Conservation (phyloP, 2,888 invertebrate genomes). For the Acholoe squamosa region DNA sequence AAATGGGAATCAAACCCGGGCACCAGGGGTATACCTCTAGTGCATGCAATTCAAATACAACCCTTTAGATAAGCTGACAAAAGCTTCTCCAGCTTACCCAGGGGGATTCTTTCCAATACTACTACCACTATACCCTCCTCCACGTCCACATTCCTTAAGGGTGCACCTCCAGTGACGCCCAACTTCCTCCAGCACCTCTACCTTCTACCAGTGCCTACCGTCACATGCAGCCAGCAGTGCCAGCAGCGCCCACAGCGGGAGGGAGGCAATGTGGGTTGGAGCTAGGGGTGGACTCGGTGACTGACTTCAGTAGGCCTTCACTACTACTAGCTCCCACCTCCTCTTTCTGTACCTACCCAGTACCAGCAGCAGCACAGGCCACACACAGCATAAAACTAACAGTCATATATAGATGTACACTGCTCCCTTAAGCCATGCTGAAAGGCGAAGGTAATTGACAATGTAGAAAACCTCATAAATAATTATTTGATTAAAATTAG, state of each 20-base stretch:
- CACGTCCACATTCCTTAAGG: neutral
- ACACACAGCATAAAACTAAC: neutral
- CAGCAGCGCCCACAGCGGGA: neutral
- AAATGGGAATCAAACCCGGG: no score
- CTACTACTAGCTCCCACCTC: neutral
- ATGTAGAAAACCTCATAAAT: no score
- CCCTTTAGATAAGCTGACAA: no score
- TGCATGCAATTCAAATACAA: no score
- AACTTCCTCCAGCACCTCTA: neutral
- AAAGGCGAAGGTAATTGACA: no score
- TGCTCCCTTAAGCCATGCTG: neutral
- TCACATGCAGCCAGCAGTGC: neutral
- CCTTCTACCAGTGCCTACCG: neutral
- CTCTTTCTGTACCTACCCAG: neutral
- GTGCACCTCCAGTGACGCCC: no score
- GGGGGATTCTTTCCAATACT: neutral
- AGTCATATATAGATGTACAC: neutral
- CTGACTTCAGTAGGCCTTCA: neutral
- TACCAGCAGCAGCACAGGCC: neutral
- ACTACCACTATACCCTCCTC: neutral
- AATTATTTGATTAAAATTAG: no score
- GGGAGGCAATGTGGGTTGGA: neutral
- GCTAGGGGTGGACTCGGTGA: neutral
- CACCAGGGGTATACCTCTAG: no score
- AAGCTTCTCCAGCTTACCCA: neutral